A percentile compares a stretch with the other conserved stretches of the same genome.
These are phyloP conservation scores for Oreortyx pictus DNA, from an alignment of 2,797 vertebrate genomes.

Conservation along the genomic window DNA sequence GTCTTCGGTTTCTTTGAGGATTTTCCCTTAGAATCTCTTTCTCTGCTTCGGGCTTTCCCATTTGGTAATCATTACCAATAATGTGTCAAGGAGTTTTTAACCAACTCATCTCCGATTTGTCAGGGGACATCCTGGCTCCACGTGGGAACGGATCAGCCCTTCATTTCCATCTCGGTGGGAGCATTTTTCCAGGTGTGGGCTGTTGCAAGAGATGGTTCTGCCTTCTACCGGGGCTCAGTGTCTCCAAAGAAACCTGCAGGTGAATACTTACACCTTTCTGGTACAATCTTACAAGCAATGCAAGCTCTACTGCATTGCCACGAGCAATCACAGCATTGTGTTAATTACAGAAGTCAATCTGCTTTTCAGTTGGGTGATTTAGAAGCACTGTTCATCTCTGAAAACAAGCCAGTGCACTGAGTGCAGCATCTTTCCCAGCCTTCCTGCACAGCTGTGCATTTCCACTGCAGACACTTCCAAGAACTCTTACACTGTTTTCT, in stretches of 20 bases:
- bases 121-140: slow-evolving; percentile 97
- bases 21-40: not conserved
- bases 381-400: not conserved
- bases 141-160: slow-evolving; percentile 95
- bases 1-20: not conserved
- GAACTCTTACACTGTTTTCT: not conserved
- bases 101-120: not conserved
- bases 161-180: slow-evolving; percentile 92
- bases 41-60: not conserved
- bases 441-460: not conserved
- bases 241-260: slow-evolving; percentile 88
- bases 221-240: slow-evolving; percentile 94
- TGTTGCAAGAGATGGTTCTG: slow-evolving; percentile 91
- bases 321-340: not conserved
- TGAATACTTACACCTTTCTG: slow-evolving; percentile 62
- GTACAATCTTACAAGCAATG: not conserved
- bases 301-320: not conserved
- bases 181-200: slow-evolving; percentile 94
- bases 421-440: not conserved
- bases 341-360: not conserved
- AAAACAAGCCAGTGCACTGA: not conserved
- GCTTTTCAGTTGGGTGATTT: not conserved
- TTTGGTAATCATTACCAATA: not conserved
- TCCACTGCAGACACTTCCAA: not conserved
- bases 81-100: not conserved